Base-by-base conservation (phyloP, 2,113 vertebrate genomes). In the Cettia cetti region DNA sequence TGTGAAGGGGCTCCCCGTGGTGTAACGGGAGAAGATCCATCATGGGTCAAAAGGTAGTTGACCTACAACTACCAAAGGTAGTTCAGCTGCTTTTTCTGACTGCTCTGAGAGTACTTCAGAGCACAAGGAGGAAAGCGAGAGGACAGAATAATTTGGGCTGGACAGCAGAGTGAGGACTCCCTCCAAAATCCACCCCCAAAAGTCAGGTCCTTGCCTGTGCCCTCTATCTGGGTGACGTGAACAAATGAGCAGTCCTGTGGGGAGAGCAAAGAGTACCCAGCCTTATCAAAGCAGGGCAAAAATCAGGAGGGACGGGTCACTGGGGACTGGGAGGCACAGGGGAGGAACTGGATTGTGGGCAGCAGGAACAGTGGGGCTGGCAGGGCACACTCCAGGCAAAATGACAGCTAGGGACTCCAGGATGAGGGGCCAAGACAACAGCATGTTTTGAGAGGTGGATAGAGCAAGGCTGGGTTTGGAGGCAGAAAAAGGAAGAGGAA, bases 271-370 rank as follows among this genome's bases (percentile, higher is more conserved):
- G 24, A 6, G 13, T 27, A 12, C 52, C 6, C 16, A 30, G 57
- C 40, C 61, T 9, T 12, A 50, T 33, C 49, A 77, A 85, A 84
- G 26, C 24, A 35, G 39, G 39, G 35, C 33, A 28, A 52, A 72
- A 91, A 33, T 3, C 7, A 10, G 3, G 7, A 45, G 42, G 13
- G 5, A 65, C 0, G 0, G 44, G 24, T 22, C 0, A 0, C 19
- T 2, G 18, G 77, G 13, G 45, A 30, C 5, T 0, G 2, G 52
- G 49, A 63, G 2, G 12, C 1, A 2, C 7, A 9, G 42, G 30
- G 1, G 4, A 57, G 65, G 47, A 71, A 37, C 0, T 11, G 56
- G 52, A 50, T 42, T 26, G 65, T 22, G 86, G 52, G 82, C 78
- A 60, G 82, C 13, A n/a, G 82, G 42, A 81, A 14, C 35, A 31